phyloP scores from a whole-genome alignment of 2,113 vertebrate genomes.

The Catharus fuscescens region DNA sequence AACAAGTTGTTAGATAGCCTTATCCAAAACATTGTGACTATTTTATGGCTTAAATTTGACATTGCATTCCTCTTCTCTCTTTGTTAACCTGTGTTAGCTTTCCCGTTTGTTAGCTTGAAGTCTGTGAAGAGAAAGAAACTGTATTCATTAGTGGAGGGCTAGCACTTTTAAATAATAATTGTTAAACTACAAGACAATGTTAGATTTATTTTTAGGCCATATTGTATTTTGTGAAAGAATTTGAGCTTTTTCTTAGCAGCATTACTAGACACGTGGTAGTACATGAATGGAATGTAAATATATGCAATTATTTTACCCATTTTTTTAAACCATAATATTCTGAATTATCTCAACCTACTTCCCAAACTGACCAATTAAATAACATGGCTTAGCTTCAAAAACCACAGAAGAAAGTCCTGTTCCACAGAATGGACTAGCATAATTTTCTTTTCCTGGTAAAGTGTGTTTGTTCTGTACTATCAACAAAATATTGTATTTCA shows the following conservation, averaged over 20 bases:
- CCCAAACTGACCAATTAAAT: not conserved
- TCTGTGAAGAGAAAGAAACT: not conserved
- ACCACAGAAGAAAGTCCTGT: not conserved
- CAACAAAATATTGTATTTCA: not conserved
- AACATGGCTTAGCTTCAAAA: not conserved
- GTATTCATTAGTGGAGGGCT: not conserved
- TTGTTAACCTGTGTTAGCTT: not conserved
- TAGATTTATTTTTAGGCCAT: not conserved
- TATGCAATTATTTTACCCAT: not conserved
- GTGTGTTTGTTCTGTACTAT: not conserved
- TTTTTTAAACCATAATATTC: not conserved
- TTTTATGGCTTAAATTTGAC: not conserved
- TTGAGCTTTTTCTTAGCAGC: not conserved
- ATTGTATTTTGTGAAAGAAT: not conserved
- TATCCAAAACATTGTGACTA: not conserved
- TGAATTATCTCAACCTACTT: not conserved
- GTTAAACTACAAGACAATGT: not conserved
- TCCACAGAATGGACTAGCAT: not conserved
- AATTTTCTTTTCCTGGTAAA: not conserved
- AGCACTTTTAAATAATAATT: not conserved
- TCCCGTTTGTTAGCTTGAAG: not conserved
- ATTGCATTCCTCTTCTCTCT: not conserved
- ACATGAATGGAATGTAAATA: not conserved
- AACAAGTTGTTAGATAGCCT: not conserved
- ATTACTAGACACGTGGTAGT: not conserved